Base-by-base conservation (phyloP, 2,113 vertebrate genomes). In the Carassius auratus region DNA sequence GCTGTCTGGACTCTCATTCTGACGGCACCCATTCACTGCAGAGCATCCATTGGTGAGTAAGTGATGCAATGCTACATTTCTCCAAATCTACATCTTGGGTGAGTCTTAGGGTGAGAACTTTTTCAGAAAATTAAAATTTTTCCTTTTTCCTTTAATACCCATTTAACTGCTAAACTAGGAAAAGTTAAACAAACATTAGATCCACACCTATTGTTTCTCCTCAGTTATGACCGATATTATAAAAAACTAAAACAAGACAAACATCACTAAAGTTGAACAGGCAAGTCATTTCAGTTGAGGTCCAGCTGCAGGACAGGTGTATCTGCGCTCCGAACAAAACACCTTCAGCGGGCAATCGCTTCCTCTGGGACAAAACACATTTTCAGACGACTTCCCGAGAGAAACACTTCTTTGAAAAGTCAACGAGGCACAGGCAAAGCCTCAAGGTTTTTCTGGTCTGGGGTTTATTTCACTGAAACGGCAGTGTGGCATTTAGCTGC, bases 381-480 rank as follows among this genome's bases (percentile, higher is more conserved):
- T 71, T 69, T 9, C 33, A 69, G 66, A 36, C 1, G 33, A 21
- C 66, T 69, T 38, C 33, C 68, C 33, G 8, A 71, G 33, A 21
- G 68, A 71, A 71, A 38, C 68, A 21, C 68, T 81, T 66, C 36
- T 81, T 45, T 81, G 38, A 50, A 87, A 71, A 71, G 68, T 90
- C 84, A 85, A 74, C 78, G 86, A 90, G 8, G 42, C 42, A 45
- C 42, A 45, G 91, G 89, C 91, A 92, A 64, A 17, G 62, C 76
- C 30, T 90, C 91, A 87, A 93, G 89, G 81, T 79, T 89, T 81
- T 84, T 75, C 12, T 30, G 42, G 23, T 13, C 55, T 10, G n/a
- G 8, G 57, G 33, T 42, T 57, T 19, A 62, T 62, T 84, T 84
- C 76, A 78, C 10, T 0, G 33, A 33, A 78, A 61, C 42, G 1